Percentiles rank a stretch among this genome's conserved stretches.
Conservation (phyloP, 2,797 vertebrate species). For the Phrynocephalus vlangalii region DNA sequence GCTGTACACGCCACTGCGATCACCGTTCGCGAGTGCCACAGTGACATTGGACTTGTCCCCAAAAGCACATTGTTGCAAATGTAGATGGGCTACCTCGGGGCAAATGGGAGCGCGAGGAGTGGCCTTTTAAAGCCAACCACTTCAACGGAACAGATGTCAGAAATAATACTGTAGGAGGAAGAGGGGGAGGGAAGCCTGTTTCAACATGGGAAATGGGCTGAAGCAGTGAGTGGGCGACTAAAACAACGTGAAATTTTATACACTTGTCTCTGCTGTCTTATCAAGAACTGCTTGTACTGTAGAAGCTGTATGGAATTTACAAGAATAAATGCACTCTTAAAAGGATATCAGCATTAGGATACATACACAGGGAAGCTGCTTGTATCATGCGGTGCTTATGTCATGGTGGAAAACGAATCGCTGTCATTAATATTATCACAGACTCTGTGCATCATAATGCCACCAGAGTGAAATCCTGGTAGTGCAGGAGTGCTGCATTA, state of each 20-base stretch:
- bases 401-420: conserved; percentile 21
- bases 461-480: too few species aligned
- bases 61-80: conserved; percentile 33
- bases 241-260: conserved; percentile 65
- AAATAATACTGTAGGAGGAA: conserved; percentile 62
- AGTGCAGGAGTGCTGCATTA: too few species aligned
- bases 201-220: conserved; percentile 71
- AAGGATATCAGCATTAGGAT: conserved; percentile 38
- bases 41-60: conserved; percentile 24
- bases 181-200: conserved; percentile 70
- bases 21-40: conserved; percentile 49
- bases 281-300: conserved; percentile 59
- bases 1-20: conserved; percentile 51
- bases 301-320: conserved; percentile 57
- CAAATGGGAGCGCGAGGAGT: conserved; percentile 49
- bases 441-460: too few species aligned
- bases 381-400: conserved; percentile 13
- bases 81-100: conserved; percentile 44
- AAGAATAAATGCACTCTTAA: conserved; percentile 56
- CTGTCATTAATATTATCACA: not conserved
- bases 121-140: conserved; percentile 47
- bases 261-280: conserved; percentile 65
- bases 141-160: conserved; percentile 69
- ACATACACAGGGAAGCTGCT: not conserved
- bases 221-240: conserved; percentile 69